Evolutionary conservation across 2,888 invertebrate species (phyloP), one percentile per base, ranked within the genome.

Genomic region (Capitulum mitella): DNA sequence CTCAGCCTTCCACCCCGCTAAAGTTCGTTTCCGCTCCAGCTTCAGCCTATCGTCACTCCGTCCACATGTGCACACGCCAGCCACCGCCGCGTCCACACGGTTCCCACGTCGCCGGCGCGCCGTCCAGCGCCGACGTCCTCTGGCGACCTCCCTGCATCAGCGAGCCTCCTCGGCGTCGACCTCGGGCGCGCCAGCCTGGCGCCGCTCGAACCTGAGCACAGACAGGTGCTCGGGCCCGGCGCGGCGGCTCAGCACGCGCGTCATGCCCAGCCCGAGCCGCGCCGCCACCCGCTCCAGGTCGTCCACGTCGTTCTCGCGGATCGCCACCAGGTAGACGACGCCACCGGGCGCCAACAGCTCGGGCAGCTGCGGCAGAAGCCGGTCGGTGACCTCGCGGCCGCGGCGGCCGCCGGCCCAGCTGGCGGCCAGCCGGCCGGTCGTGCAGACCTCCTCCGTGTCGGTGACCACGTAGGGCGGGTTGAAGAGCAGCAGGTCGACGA

Each of bases 391-490:
- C 86, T 92, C 90, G 46, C 88, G 83, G 0, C 89, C 89, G 64
- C 84, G 82, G 26, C 80, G 82, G 12, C 89, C 89, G n/a, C 89
- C 89, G 46, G 89, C 89, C 87, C 88, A 89, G 3, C 87, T 85
- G 75, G 82, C 80, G 51, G 79, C 79, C n/a, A 83, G 61, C 3
- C 54, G 40, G 16, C 78, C 70, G 34, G 43, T 64, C 78, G 91
- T 89, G 78, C 90, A 89, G 78, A 93, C 89, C 87, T 97, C 97
- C 29, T 89, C 87, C 75, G 90, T 87, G 16, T 91, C 90, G 0
- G 97, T 97, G 0, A 94, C 93, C 64, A 99, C 98, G 88, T 99
- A 99, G 0, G 99, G 99, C 1, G 99, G 98, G 89, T 99, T 99
- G 84, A 98, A 99, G 78, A 99, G 85, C 79, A 99, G 88, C 37